A percentile compares a stretch with the other conserved stretches of the same genome.
These are phyloP conservation scores for Apeltes quadracus DNA, from an alignment of 2,113 vertebrate genomes.

Conservation along the genomic window DNA sequence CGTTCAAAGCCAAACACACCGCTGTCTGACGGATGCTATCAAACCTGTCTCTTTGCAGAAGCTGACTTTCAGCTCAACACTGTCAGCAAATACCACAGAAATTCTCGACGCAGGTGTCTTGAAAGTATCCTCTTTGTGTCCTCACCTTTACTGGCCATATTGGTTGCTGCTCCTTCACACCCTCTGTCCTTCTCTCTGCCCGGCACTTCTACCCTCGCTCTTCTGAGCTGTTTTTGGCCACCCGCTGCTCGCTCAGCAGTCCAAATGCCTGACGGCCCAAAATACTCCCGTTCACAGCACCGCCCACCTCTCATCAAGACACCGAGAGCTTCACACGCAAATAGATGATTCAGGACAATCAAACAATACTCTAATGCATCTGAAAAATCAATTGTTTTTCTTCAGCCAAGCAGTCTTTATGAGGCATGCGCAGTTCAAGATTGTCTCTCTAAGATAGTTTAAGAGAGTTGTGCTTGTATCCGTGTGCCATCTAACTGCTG, in stretches of 20 bases:
- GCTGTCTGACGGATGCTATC: conserved; percentile 11
- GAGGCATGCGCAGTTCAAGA: background rate
- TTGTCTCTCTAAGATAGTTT: background rate
- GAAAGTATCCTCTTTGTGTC: conserved; percentile 7
- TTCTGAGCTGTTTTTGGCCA: conserved; percentile 78
- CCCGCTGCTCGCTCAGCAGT: conserved; percentile 77
- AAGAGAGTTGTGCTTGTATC: background rate
- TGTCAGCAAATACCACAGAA: background rate
- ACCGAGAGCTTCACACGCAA: conserved; percentile 33
- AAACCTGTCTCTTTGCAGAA: conserved; percentile 5
- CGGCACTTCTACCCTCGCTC: conserved; percentile 49
- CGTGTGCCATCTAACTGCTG: conserved; percentile 1
- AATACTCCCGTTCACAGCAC: conserved; percentile 73
- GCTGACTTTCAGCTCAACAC: background rate
- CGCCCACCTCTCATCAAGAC: conserved; percentile 59
- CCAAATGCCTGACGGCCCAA: conserved; percentile 72
- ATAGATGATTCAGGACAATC: conserved; percentile 31
- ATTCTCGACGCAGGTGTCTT: background rate
- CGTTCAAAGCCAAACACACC: conserved; percentile 22
- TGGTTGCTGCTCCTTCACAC: conserved; percentile 46
- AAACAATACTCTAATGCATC: background rate
- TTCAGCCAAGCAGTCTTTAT: background rate
- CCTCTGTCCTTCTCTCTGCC: conserved; percentile 45
- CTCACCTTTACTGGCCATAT: conserved; percentile 83
- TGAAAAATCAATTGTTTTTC: background rate